phyloP scores from a whole-genome alignment of 2,797 vertebrate genomes.

The Euthynnus affinis region DNA sequence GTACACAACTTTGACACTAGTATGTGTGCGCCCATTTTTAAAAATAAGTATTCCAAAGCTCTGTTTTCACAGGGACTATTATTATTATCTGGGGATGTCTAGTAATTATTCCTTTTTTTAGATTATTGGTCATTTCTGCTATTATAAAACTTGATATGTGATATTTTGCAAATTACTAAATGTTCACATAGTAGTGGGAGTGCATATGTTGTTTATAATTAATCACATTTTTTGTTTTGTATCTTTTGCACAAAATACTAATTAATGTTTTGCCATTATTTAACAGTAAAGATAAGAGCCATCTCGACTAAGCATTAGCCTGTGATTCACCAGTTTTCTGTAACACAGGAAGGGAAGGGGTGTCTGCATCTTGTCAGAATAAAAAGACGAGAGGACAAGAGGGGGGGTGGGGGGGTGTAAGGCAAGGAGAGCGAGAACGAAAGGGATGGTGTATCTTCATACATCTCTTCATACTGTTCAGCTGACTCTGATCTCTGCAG shows the following conservation, averaged over 20 bases:
- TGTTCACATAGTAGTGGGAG: too few species aligned
- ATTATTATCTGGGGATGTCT: neutral
- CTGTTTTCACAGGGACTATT: neutral
- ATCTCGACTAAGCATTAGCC: neutral
- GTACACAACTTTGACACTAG: neutral
- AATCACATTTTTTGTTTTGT: neutral
- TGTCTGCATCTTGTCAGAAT: neutral
- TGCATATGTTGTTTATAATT: neutral
- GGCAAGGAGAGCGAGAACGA: neutral
- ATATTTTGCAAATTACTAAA: too few species aligned
- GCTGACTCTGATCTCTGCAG: constrained; percentile 34
- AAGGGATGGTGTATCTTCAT: neutral
- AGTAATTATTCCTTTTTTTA: too few species aligned
- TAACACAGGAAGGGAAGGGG: constrained; percentile 7
- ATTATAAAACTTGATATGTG: too few species aligned
- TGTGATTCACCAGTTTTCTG: constrained; percentile 15
- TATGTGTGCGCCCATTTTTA: neutral
- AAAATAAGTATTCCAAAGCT: neutral
- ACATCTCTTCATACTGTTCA: constrained; percentile 36
- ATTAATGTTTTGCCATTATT: neutral
- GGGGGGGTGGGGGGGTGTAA: neutral
- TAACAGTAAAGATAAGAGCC: neutral
- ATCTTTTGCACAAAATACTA: neutral
- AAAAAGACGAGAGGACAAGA: constrained; percentile 5
- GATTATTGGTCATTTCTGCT: too few species aligned